Evolutionary conservation across 2,888 invertebrate genomes (phyloP), one percentile per base, ranked within the genome.

Genomic region (Drosophila bunnanda): DNA sequence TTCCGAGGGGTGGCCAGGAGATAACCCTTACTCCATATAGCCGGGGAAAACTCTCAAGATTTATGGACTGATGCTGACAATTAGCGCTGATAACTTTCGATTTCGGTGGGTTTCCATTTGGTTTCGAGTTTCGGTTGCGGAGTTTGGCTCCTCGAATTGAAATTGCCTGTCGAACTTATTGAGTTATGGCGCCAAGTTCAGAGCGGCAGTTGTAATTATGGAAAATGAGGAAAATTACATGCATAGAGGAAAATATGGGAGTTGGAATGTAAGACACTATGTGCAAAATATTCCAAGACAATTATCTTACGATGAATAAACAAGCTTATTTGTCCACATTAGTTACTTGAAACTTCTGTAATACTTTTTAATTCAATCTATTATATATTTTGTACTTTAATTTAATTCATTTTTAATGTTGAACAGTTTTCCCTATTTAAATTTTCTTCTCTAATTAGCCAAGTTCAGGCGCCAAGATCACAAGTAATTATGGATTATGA

Each of bases 131-230:
- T 32, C 32, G 32, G 48, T 13, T 9, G 22, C 8, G 3, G 9
- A 43, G 22, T 15, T 17, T 13, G 44, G 28, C 41, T 58, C 56
- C 76, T 69, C 66, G 55, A 68, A 72, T 72, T 67, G 61, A 72
- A 76, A 66, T 76, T 76, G 76, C 72, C 89, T 80, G 85, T 88
- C 87, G 79, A 88, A 88, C 88, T 88, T 87, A 28, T 54, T 88
- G 69, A 84, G 71, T 79, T 84, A 84, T 81, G 64, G 76, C 69
- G 59, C 52, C 50, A 66, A 75, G 89, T 81, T 77, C 75, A 75
- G 68, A 50, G 43, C 38, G 65, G 68, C 86, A 86, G 15, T 58
- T 60, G 69, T 80, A 82, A 82, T 82, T 82, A 85, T 75, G 67
- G 72, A 86, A 84, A 87, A 84, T 71, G 81, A 75, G 72, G 64